These are phyloP conservation scores for Drosophila imparisetae DNA, from an alignment of 2,888 invertebrate genomes.

Conservation along the genomic window DNA sequence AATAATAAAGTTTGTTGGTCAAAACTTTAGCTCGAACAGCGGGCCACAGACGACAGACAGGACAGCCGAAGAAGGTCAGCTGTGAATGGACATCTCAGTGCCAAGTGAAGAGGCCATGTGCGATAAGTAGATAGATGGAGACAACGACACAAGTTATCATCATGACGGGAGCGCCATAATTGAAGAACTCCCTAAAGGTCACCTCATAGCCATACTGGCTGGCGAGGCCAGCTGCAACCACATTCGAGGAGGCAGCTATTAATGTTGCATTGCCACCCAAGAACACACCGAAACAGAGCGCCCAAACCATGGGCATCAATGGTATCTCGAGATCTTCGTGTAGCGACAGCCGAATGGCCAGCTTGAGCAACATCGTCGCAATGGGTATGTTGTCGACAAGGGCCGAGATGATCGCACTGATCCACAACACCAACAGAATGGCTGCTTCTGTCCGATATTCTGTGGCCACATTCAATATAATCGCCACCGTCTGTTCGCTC, in stretches of 20 bases:
- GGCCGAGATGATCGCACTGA: slow-evolving; percentile 91
- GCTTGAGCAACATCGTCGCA: slow-evolving; percentile 95
- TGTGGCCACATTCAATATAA: slow-evolving; percentile 88
- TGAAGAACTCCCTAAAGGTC: slow-evolving; percentile 92
- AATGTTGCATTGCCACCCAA: slow-evolving; percentile 96
- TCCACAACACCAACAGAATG: slow-evolving; percentile 92
- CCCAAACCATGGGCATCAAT: slow-evolving; percentile 92
- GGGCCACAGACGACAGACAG: not conserved
- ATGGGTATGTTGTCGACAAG: slow-evolving; percentile 96
- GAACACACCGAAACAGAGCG: slow-evolving; percentile 94
- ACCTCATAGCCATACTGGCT: slow-evolving; percentile 95
- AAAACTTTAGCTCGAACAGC: slow-evolving; percentile 40
- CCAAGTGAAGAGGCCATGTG: slow-evolving; percentile 89
- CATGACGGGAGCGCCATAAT: slow-evolving; percentile 93
- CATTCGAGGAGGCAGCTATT: slow-evolving; percentile 95
- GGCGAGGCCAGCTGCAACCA: slow-evolving; percentile 95
- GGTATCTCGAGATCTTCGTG: slow-evolving; percentile 90
- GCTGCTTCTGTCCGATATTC: slow-evolving; percentile 89
- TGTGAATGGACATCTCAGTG: slow-evolving; percentile 78
- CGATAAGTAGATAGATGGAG: slow-evolving; percentile 89
- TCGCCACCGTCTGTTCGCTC: slow-evolving; percentile 88
- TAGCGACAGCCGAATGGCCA: slow-evolving; percentile 89
- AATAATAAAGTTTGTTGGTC: slow-evolving; percentile 59
- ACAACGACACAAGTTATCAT: slow-evolving; percentile 88
- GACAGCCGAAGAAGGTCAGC: not conserved